Base-by-base conservation (phyloP, 2,113 vertebrate species). In the Nettapus auritus region DNA sequence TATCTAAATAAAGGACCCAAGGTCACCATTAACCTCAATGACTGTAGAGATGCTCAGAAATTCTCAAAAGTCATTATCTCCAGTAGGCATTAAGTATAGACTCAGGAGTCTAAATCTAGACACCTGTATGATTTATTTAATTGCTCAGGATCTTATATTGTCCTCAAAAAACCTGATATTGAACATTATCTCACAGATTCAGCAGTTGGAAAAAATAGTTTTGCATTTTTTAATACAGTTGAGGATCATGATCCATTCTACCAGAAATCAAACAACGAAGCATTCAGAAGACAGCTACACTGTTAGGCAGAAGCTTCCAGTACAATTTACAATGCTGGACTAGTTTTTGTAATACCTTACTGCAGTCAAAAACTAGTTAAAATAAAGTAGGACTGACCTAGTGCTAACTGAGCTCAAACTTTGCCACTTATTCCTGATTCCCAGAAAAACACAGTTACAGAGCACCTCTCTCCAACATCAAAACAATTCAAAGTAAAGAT, bases 371-470 rank as follows among this genome's bases (percentile, higher is more conserved):
- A 21, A 48, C 46, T 48, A 48, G 46, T 48, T 48, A 48, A 48
- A 48, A 48, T 46, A 46, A 48, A 33, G 55, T 31, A 29, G 31
- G 25, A 21, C 36, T 73, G 67, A 62, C 38, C n/a, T 66, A 71
- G 14, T 31, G 33, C 3, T 1, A 59, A 57, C 23, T 16, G 17
- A 68, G 28, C 48, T 60, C 48, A 31, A 36, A 34, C 0, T 0
- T 67, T 84, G 78, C 57, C 60, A 52, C 8, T 6, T 16, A 52
- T 21, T 78, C 26, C 10, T 53, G 42, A 52, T 40, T 40, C 71
- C 21, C 42, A 82, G 38, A 56, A 64, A 84, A 82, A 10, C 22
- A 55, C 28, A 6, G 31, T 4, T 85, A 38, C 34, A 82, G 26
- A 55, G 23, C 42, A 52, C 6, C 4, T 21, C 16, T 50, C 50